Base-by-base conservation (phyloP, 2,888 invertebrate genomes). In the Rhorus exstirpatorius region DNA sequence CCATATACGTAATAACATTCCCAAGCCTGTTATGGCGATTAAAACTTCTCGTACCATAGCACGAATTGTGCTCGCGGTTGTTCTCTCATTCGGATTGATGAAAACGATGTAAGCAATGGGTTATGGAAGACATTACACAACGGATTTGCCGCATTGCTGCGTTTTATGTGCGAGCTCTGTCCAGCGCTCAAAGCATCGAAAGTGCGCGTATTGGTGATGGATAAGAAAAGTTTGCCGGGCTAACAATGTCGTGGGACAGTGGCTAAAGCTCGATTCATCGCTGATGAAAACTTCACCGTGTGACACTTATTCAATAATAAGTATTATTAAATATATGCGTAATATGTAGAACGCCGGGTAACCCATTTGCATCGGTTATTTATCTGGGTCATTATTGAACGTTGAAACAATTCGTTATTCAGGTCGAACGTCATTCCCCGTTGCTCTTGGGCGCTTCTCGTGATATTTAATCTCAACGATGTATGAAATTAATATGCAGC, bases 301-400 rank as follows among this genome's bases (percentile, higher is more conserved):
- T 7, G 24, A 53, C 24, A 14, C 8, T 38, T 38, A 24, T 68
- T 41, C 60, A n/a, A n/a, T n/a, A 51, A 26, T 12, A 12, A 41
- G 14, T 49, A 77, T 76, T 49, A 67, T 65, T 49, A 44, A 26
- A n/a, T n/a, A n/a, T n/a, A 58, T 46, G 21, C 41, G 14, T 19
- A 31, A n/a, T n/a, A 49, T 78, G 7, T 24, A 19, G 41, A 53
- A 63, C 41, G 41, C 49, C 60, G 46, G 44, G 17, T 77, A 68
- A 63, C 78, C 70, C 38, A 53, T 46, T 77, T 70, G 10, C 60
- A 24, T 51, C 60, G 61, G 38, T 68, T 55, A 44, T 46, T 46
- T 38, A 75, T 19, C 72, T 38, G 53, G 53, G 63, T 55, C 63
- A 46, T 51, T 75, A 65, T 75, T 65, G 75, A 17, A 63, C 3